Evolutionary conservation across 2,888 invertebrate genomes (phyloP).

Genomic region (Clivina fossor): DNA sequence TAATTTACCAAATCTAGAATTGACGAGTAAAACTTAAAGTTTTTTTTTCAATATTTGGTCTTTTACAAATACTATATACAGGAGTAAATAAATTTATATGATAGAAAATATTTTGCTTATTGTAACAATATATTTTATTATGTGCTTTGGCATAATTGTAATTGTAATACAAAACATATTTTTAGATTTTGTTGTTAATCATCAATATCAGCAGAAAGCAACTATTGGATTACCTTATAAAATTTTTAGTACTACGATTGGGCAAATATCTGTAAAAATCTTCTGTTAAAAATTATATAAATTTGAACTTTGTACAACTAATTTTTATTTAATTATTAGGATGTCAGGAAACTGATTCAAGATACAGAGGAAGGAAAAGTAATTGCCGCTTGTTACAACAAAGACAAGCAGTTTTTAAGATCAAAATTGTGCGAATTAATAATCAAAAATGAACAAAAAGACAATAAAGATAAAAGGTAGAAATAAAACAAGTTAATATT

Average conservation of each 20-base stretch:
- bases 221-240: neutral
- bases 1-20: no score
- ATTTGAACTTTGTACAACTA: slow-evolving; percentile 1
- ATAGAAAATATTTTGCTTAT: neutral
- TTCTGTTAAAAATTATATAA: no score
- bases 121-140: neutral
- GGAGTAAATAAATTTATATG: no score
- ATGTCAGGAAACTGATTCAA: neutral
- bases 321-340: neutral
- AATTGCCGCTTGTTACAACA: slow-evolving; percentile 2
- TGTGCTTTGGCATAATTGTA: no score
- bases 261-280: neutral
- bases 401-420: slow-evolving; percentile 1
- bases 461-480: slow-evolving; percentile 1
- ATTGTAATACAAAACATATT: no score
- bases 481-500: neutral
- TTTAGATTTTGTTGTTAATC: slow-evolving; percentile 1
- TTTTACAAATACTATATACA: no score
- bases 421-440: neutral
- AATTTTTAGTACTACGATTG: neutral
- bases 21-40: no score
- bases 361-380: slow-evolving; percentile 5
- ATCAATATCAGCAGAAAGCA: neutral
- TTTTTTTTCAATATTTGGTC: no score
- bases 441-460: neutral